Evolutionary conservation across 2,113 vertebrate genomes (phyloP).

Genomic region (Ammodytes dubius): DNA sequence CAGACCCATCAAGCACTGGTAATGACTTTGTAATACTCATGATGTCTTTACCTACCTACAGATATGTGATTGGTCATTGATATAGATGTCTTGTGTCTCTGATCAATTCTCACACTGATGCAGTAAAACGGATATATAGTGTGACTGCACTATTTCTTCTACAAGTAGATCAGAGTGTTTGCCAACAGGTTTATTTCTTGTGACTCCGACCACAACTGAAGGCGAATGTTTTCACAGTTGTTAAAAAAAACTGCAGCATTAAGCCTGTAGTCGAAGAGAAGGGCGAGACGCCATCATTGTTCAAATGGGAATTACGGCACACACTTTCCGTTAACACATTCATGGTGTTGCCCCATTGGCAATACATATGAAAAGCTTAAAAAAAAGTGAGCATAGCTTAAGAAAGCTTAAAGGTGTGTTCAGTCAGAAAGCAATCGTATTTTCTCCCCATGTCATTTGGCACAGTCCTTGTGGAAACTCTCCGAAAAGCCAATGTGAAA

Average conservation of each 20-base stretch:
- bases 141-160: not conserved
- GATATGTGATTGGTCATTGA: slow-evolving; percentile 43
- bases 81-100: slow-evolving; percentile 30
- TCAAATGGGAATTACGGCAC: not conserved
- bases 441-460: not conserved
- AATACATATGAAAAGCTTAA: not conserved
- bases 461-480: not conserved
- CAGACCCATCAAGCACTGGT: slow-evolving; percentile 56
- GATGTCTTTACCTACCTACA: slow-evolving; percentile 49
- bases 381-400: no score
- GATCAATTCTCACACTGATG: slow-evolving; percentile 24
- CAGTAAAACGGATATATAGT: not conserved
- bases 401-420: not conserved
- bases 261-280: not conserved
- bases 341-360: not conserved
- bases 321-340: not conserved
- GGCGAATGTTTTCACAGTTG: not conserved
- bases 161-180: not conserved
- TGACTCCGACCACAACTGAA: not conserved
- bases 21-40: slow-evolving; percentile 74
- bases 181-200: no score
- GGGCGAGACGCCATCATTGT: not conserved
- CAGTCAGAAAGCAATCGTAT: not conserved
- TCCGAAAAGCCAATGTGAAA: not conserved
- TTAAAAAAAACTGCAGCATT: not conserved